Evolutionary conservation across 92 coral and sea anemone genomes (phyloP).

Genomic region (Siderastrea radians): DNA sequence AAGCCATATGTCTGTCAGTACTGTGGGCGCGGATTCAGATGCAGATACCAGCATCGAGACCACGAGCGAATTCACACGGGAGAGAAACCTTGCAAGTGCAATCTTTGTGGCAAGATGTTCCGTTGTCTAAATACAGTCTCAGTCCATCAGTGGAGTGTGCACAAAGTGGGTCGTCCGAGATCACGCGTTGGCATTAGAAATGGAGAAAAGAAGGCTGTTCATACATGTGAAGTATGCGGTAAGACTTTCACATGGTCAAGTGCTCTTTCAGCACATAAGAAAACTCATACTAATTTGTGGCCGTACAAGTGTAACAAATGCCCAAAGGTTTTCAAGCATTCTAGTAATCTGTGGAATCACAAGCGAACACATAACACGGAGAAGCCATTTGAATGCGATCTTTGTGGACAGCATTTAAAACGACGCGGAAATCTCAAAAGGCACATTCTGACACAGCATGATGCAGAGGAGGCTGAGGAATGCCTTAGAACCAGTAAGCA

Average conservation of each 20-base stretch:
- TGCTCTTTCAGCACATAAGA: slow-evolving; percentile 42
- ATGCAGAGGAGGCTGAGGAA: slow-evolving; percentile 29
- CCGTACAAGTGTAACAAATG: slow-evolving; percentile 44
- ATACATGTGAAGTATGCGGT: slow-evolving; percentile 36
- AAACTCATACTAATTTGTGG: slow-evolving; percentile 29
- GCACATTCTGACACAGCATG: slow-evolving; percentile 45
- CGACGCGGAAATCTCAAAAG: slow-evolving; percentile 38
- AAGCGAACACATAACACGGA: slow-evolving; percentile 30
- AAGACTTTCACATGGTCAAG: slow-evolving; percentile 50
- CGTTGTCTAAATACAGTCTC: neutral
- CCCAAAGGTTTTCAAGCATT: slow-evolving; percentile 29
- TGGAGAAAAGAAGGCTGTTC: neutral
- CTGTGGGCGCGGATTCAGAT: slow-evolving; percentile 45
- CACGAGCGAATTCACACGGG: slow-evolving; percentile 49
- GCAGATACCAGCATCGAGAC: slow-evolving; percentile 6
- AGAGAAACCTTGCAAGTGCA: slow-evolving; percentile 42
- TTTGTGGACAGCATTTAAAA: slow-evolving; percentile 36
- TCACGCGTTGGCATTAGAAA: too few species aligned
- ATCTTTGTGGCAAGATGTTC: slow-evolving; percentile 19
- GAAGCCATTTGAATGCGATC: slow-evolving; percentile 46
- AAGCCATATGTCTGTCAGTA: slow-evolving; percentile 66
- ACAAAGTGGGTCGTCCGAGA: neutral
- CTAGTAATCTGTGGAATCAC: slow-evolving; percentile 37
- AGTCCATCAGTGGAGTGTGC: neutral
- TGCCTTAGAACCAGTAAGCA: slow-evolving; percentile 37